Base-by-base conservation (phyloP, 1,140 invertebrate species). In the Lordiphosa mommai region DNA sequence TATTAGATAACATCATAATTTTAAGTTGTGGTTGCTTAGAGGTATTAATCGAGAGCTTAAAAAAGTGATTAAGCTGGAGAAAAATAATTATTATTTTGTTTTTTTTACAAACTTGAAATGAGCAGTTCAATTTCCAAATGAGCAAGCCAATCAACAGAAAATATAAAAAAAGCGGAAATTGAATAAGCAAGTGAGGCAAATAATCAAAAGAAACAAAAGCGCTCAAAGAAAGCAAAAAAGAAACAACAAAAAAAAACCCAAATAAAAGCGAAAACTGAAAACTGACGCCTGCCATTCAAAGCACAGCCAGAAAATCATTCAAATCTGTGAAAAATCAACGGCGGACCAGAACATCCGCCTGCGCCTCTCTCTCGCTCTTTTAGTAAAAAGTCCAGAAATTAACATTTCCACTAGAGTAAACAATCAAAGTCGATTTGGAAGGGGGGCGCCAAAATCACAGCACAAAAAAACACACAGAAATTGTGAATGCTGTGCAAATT, bases 351-450 rank as follows among this genome's bases (percentile, higher is more conserved):
- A 9, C 37, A 4, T 9, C 4, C 13, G 3, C 16, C 37, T 17
- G 9, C 17, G 14, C 5, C 13, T 9, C 36, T 58, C 47, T 30
- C 23, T 56, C 41, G 49, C 52, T 56, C 53, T 52, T 46, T 67
- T 76, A 73, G 74, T 74, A 65, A 74, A 74, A 80, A 82, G 76
- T 80, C 76, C 70, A 82, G 66, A 80, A 80, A 80, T 80, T 80
- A 80, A 80, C 76, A 80, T 80, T 80, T 80, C 76, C 76, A 80
- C 41, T 59, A 74, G 76, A 82, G 61, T 80, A 82, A 80, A 74
- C 74, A 80, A 80, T 73, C 70, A 63, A 58, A 23, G 20, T 23
- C 48, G 55, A 27, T 41, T 43, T 14, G 37, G 16, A n/a, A 16
- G 40, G 20, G 20, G 34, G 44, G 52, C 55, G 68, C 73, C 63